Evolutionary conservation across 92 coral and sea anemone species (phyloP).

Genomic region (Scolanthus callimorphus): DNA sequence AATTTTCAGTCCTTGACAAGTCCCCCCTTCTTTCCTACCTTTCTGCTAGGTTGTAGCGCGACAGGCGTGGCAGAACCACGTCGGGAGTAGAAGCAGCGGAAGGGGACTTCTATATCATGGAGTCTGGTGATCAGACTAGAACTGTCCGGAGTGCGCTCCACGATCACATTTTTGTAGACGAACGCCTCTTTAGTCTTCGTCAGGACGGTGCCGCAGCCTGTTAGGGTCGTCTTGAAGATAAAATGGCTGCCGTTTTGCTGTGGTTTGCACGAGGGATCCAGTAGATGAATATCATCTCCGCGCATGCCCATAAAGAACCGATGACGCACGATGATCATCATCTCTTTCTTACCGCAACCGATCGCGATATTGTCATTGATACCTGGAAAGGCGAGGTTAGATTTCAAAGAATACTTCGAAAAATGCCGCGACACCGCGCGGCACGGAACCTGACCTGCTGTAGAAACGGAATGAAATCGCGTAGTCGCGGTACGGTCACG

Average conservation of each 20-base stretch:
- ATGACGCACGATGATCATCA: conserved; percentile 48
- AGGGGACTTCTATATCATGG: conserved; percentile 67
- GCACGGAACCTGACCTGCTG: no score
- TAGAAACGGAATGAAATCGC: no score
- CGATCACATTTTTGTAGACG: conserved; percentile 65
- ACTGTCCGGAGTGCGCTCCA: conserved; percentile 41
- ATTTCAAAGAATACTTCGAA: no score
- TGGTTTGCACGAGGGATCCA: conserved; percentile 65
- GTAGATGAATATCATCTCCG: conserved; percentile 51
- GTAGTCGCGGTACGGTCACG: no score
- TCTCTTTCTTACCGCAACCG: conserved; percentile 66
- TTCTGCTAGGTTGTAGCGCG: conserved; percentile 58
- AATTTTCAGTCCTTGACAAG: no score
- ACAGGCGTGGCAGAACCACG: conserved; percentile 62
- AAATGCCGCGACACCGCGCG: no score
- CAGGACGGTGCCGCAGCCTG: conserved; percentile 66
- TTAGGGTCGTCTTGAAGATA: conserved; percentile 46
- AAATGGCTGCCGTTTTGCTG: conserved; percentile 54
- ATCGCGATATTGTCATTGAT: conserved; percentile 66
- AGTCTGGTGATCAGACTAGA: conserved; percentile 57
- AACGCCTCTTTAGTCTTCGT: conserved; percentile 50
- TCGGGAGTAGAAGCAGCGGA: conserved; percentile 67
- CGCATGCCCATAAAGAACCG: conserved; percentile 44
- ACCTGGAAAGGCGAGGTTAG: no score
- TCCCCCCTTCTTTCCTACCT: no score